phyloP scores from a whole-genome alignment of 2,113 vertebrate species.

The Sarotherodon lohbergeri region DNA sequence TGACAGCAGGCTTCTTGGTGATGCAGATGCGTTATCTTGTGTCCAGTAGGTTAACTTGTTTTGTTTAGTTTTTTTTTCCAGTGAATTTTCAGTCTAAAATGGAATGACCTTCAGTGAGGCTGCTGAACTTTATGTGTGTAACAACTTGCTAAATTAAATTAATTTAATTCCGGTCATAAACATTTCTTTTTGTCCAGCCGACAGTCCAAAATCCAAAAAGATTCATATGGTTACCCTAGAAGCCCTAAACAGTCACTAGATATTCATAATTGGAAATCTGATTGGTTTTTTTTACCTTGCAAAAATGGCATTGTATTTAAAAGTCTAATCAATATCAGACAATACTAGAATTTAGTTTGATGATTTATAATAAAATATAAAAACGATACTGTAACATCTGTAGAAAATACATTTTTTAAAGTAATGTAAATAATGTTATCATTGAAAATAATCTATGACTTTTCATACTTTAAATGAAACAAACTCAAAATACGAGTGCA shows the following conservation, averaged over 20 bases:
- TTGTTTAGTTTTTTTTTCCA: background rate
- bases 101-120: background rate
- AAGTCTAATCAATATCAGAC: background rate
- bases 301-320: background rate
- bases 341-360: background rate
- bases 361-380: background rate
- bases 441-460: background rate
- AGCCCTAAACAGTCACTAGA: background rate
- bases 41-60: background rate
- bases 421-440: background rate
- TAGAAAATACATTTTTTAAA: background rate
- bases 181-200: background rate
- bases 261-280: background rate
- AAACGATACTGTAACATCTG: background rate
- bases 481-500: background rate
- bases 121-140: background rate
- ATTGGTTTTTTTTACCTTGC: background rate
- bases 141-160: background rate
- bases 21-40: background rate
- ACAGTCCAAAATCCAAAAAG: background rate
- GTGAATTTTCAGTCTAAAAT: background rate
- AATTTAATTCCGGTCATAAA: background rate
- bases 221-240: background rate
- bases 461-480: background rate
- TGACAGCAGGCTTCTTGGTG: background rate